These are phyloP conservation scores for Avahi laniger DNA, from an alignment of 2,797 vertebrate species.

Conservation along the genomic window DNA sequence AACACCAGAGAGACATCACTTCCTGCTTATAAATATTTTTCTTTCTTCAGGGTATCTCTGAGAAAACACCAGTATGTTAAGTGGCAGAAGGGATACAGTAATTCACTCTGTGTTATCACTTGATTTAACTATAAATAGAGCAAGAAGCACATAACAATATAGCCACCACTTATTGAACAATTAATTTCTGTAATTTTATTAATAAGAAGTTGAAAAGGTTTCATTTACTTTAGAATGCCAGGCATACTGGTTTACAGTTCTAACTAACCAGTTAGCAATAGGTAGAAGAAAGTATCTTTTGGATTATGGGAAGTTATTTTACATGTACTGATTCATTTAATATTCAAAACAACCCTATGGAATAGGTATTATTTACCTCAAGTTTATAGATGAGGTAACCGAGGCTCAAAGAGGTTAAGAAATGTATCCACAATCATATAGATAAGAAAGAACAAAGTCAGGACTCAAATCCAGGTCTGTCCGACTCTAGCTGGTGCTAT, in stretches of 20 bases:
- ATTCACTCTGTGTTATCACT: neutral
- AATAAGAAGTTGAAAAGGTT: neutral
- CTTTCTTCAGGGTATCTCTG: neutral
- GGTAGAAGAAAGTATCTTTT: neutral
- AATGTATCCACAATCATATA: neutral
- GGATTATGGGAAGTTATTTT: neutral
- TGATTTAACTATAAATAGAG: neutral
- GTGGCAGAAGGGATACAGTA: neutral
- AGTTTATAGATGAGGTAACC: neutral
- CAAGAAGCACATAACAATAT: neutral
- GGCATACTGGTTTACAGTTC: neutral
- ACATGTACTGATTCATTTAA: neutral
- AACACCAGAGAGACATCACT: neutral
- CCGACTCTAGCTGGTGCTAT: neutral
- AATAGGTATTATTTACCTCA: neutral
- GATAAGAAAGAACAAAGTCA: neutral
- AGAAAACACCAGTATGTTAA: neutral
- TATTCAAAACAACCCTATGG: neutral
- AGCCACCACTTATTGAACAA: neutral
- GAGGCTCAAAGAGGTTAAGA: neutral
- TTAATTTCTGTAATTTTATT: constrained; percentile 26
- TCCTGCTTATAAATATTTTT: constrained; percentile 17
- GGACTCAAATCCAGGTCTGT: neutral
- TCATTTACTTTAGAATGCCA: neutral
- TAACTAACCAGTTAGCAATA: neutral